Percentiles rank a stretch among this genome's conserved stretches.
These are phyloP conservation scores for Cephus sareptanus DNA, from an alignment of 2,888 invertebrate genomes.

Conservation along the genomic window DNA sequence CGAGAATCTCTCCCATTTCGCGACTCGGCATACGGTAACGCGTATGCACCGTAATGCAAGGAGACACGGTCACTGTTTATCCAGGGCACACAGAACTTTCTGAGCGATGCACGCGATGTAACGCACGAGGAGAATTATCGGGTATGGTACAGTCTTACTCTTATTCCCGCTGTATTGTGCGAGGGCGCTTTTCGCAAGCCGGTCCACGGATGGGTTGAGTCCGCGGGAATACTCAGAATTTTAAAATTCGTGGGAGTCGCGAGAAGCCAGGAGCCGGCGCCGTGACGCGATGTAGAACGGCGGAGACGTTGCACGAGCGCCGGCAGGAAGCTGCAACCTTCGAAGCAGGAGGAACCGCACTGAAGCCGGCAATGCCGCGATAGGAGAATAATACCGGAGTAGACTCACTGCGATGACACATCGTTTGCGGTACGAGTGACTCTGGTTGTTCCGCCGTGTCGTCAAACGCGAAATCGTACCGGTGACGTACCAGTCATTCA, in stretches of 20 bases:
- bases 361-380: conserved; percentile 16
- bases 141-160: background rate
- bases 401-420: conserved; percentile 49
- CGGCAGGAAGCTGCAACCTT: conserved; percentile 18
- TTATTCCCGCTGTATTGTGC: background rate
- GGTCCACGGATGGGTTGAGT: background rate
- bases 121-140: background rate
- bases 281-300: conserved; percentile 16
- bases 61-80: background rate
- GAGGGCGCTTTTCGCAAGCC: background rate
- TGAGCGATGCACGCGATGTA: background rate
- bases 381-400: conserved; percentile 17
- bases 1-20: conserved; percentile 4
- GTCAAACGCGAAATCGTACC: conserved; percentile 46
- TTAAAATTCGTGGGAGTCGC: conserved; percentile 9
- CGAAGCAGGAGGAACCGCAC: conserved; percentile 11
- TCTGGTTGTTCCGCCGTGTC: conserved; percentile 32
- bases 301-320: conserved; percentile 27
- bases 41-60: background rate
- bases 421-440: conserved; percentile 36
- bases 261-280: conserved; percentile 10
- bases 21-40: background rate
- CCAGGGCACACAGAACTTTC: background rate
- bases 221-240: background rate
- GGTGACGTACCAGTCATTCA: conserved; percentile 62